phyloP scores from a whole-genome alignment of 2,113 vertebrate genomes.

The Rhinopomastus cyanomelas region DNA sequence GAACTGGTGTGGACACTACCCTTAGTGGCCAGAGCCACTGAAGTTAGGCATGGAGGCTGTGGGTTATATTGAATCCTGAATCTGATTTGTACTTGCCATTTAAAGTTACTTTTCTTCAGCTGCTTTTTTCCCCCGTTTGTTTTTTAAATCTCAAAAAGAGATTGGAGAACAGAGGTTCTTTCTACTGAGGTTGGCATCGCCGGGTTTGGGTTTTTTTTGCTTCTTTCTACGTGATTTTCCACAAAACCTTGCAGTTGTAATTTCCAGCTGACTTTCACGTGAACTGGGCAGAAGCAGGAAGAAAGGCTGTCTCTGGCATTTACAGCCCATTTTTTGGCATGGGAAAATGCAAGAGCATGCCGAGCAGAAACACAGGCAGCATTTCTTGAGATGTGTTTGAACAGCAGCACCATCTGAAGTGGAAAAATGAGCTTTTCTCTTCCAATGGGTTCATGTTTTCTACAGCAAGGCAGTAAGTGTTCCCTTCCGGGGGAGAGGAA shows the following conservation, averaged over 20 bases:
- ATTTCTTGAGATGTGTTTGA: constrained; percentile 52
- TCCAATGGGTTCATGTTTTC: constrained; percentile 59
- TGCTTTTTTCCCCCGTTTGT: not conserved
- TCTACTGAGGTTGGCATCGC: constrained; percentile 43
- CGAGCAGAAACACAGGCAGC: constrained; percentile 47
- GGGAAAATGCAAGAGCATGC: constrained; percentile 38
- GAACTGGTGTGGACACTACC: not conserved
- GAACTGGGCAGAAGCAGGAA: constrained; percentile 61
- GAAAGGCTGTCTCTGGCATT: constrained; percentile 37
- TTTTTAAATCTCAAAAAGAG: not conserved
- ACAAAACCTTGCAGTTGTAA: not conserved
- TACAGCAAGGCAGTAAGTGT: constrained; percentile 40
- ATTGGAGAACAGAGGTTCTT: constrained; percentile 49
- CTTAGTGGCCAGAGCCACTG: not conserved
- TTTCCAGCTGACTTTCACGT: constrained; percentile 62
- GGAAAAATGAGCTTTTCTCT: constrained; percentile 61
- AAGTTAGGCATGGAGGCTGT: not conserved
- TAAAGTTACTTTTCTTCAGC: constrained; percentile 9
- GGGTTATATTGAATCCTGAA: not conserved
- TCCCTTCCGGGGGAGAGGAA: constrained; percentile 17
- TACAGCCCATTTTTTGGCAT: constrained; percentile 47
- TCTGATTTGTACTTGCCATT: constrained; percentile 29
- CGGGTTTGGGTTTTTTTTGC: not conserved
- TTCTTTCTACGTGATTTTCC: constrained; percentile 58
- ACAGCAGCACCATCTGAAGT: constrained; percentile 48